Percentiles rank a stretch among this genome's conserved stretches.
These are phyloP conservation scores for Bursaphelenchus mucronatus DNA, from an alignment of 1,140 invertebrate genomes.

Conservation along the genomic window DNA sequence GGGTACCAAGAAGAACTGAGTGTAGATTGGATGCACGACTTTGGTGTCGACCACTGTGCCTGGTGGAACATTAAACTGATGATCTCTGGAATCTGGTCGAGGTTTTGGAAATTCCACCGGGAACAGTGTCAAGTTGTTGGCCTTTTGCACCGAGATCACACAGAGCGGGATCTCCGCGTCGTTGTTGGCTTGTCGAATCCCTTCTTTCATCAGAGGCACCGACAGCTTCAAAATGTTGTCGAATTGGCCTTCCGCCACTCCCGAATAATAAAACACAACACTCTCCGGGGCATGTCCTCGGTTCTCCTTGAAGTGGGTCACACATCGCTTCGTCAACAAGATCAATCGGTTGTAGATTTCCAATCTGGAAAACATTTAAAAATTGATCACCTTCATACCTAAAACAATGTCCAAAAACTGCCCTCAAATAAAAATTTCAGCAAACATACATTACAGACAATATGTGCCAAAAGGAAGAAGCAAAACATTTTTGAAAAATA, in stretches of 20 bases:
- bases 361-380: no score
- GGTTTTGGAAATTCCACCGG: conserved; percentile 5
- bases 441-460: no score
- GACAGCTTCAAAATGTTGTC: conserved; percentile 6
- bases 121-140: conserved; percentile 17
- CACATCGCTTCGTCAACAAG: conserved; percentile 4
- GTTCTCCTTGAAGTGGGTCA: background rate
- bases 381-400: no score
- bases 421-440: no score
- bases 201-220: conserved; percentile 9
- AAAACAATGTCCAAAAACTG: no score
- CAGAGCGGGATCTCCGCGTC: conserved; percentile 6
- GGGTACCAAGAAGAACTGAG: conserved; percentile 19
- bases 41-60: conserved; percentile 6
- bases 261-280: conserved; percentile 15
- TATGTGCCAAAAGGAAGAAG: no score
- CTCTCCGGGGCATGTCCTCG: conserved; percentile 6
- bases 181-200: conserved; percentile 20
- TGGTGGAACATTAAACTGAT: conserved; percentile 6
- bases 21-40: conserved; percentile 10
- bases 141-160: conserved; percentile 12
- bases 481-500: no score
- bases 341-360: conserved; percentile 13
- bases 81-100: background rate
- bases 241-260: conserved; percentile 17